Percentiles rank a stretch among this genome's conserved stretches.
Conservation (phyloP, 2,113 vertebrate genomes). For the Pogona vitticeps region DNA sequence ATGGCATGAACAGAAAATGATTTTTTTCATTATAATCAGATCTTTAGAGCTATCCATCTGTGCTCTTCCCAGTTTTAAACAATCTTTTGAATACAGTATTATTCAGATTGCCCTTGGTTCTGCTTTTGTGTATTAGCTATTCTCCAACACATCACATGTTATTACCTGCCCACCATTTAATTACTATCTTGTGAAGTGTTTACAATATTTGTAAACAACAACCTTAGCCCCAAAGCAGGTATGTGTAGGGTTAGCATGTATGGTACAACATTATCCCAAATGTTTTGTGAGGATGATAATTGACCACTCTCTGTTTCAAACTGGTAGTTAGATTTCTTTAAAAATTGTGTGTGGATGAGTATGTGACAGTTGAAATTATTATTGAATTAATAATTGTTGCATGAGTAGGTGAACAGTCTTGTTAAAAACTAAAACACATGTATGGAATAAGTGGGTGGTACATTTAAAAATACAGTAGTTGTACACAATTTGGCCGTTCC, state of each 20-base stretch:
- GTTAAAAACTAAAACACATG: not conserved
- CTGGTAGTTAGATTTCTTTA: not conserved
- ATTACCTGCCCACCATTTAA: not conserved
- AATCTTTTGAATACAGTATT: not conserved
- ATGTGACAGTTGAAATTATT: not conserved
- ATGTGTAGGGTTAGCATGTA: not conserved
- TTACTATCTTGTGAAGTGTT: not conserved
- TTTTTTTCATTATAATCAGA: not conserved
- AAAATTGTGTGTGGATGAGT: not conserved
- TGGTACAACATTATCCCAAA: not conserved
- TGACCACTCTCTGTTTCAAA: not conserved
- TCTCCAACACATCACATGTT: not conserved
- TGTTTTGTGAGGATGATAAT: not conserved
- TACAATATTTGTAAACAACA: not conserved
- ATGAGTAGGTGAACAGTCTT: not conserved
- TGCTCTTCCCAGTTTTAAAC: not conserved
- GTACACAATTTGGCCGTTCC: too few relatives aligned
- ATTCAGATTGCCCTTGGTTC: not conserved
- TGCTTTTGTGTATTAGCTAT: not conserved
- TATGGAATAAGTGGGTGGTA: not conserved
- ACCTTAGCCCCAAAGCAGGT: not conserved
- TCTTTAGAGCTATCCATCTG: not conserved
- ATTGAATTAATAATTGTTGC: not conserved
- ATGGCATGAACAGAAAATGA: not conserved
- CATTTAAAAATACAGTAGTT: not conserved